phyloP scores from a whole-genome alignment of 2,113 vertebrate species.

The Lophura nycthemera region DNA sequence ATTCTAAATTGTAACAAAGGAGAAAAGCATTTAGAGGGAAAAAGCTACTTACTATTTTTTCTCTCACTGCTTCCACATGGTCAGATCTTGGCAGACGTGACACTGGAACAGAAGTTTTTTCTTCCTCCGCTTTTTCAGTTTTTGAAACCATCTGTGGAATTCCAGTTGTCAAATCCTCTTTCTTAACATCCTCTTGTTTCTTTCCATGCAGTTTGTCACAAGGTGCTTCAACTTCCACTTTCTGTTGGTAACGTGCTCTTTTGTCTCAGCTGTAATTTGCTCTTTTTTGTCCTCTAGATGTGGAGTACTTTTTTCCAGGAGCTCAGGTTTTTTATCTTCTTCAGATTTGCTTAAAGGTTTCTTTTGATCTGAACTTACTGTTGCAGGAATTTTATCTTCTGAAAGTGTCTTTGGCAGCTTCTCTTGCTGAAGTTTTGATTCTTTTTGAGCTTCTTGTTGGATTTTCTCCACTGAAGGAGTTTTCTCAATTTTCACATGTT shows the following conservation, averaged over 20 bases:
- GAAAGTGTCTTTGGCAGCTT: conserved; percentile 53
- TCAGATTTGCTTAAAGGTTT: conserved; percentile 7
- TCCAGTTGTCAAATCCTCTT: not conserved
- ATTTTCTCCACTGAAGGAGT: conserved; percentile 44
- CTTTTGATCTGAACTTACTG: conserved; percentile 38
- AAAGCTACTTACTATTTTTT: conserved; percentile 79
- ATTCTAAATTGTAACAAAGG: not conserved
- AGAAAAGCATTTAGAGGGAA: not conserved
- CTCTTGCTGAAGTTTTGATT: conserved; percentile 29
- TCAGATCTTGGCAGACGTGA: conserved; percentile 15
- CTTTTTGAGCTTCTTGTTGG: conserved; percentile 31
- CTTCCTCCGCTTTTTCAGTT: not conserved
- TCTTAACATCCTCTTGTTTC: conserved; percentile 2
- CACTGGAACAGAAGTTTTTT: conserved; percentile 8
- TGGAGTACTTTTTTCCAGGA: conserved; percentile 9
- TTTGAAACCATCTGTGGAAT: conserved; percentile 1
- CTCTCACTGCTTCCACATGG: conserved; percentile 60
- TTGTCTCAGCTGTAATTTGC: conserved; percentile 11
- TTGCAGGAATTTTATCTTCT: conserved; percentile 44
- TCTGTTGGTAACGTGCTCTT: conserved; percentile 20
- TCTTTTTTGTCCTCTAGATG: conserved; percentile 43
- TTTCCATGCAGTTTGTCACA: not conserved
- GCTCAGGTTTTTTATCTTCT: conserved; percentile 29
- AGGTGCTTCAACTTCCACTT: not conserved
- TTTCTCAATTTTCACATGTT: conserved; percentile 22